Base-by-base conservation (phyloP, 37 sponge, comb jelly and placozoan genomes). In the Ianthella basta region DNA sequence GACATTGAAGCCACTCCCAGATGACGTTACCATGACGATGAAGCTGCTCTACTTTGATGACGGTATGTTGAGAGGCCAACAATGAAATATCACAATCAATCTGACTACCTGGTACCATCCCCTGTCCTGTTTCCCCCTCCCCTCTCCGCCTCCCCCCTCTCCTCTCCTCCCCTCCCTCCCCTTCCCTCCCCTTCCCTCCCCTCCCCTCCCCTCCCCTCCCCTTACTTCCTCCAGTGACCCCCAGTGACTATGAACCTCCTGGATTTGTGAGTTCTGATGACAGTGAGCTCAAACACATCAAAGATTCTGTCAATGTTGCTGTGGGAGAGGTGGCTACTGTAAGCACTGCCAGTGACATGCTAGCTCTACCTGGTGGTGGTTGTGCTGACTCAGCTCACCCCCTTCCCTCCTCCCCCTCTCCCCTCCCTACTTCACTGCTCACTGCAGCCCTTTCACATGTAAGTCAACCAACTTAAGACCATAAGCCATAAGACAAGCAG, bases 21-120 rank as follows among this genome's bases (percentile, higher is more conserved):
- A 94, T 75, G 92, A 94, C 81, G 97, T 92, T 55, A 88, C 91
- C 89, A 91, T 97, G 95, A 94, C 97, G 10, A 94, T 97, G 95
- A 97, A 97, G 56, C 91, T 97, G 57, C 64, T 85, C 68, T 97
- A 94, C 70, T 90, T 90, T 59, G 97, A 97, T 68, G 89, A 91
- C 25, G 87, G 93, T 92, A 81, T 35, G 57, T 38, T 53, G 20
- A 41, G 12, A 36, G 41, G 21, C 34, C n/a, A n/a, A n/a, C n/a
- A n/a, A n/a, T n/a, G n/a, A n/a, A n/a, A n/a, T n/a, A n/a, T n/a
- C n/a, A n/a, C n/a, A n/a, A n/a, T n/a, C n/a, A n/a, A n/a, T 54
- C 34, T 15, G 84, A 83, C 6, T 18, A 57, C 59, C 15, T 57
- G 59, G 59, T 15, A 57, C 18, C 18, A 18, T 20, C 59, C 18